Conservation (phyloP, 2,113 vertebrate genomes). For the Manacus vitellinus region DNA sequence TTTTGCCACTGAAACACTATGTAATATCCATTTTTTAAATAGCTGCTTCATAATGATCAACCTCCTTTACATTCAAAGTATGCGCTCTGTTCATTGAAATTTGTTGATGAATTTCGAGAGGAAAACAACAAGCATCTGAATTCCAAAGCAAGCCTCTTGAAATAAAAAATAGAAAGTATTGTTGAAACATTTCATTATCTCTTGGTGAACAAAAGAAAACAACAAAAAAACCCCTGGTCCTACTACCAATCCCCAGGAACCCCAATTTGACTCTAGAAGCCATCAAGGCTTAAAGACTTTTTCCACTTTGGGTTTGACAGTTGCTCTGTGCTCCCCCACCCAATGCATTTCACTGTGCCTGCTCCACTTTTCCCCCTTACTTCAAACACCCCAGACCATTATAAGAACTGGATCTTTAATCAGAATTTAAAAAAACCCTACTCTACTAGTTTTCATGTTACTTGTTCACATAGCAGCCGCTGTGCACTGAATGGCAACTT, state of each 20-base stretch:
- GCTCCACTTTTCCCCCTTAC: background rate
- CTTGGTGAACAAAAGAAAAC: background rate
- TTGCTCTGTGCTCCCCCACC: background rate
- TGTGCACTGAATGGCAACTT: background rate
- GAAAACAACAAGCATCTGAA: background rate
- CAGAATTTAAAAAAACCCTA: background rate
- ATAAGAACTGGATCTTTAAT: background rate
- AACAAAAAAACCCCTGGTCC: background rate
- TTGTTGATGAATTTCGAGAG: conserved; percentile 11
- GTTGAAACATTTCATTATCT: background rate
- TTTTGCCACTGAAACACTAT: conserved; percentile 37
- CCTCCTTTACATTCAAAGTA: conserved; percentile 2
- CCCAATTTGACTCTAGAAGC: background rate
- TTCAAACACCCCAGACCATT: background rate
- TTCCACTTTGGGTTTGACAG: background rate
- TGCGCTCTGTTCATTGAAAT: background rate
- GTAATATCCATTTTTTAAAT: conserved; percentile 47
- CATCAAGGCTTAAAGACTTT: background rate
- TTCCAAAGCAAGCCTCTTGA: background rate
- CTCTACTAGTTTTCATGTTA: background rate
- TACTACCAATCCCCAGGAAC: background rate
- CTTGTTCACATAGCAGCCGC: background rate
- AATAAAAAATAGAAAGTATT: background rate
- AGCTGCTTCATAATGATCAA: conserved; percentile 34
- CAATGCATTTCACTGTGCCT: background rate